Percentiles rank a stretch among this genome's conserved stretches.
These are phyloP conservation scores for Stigmatopora argus DNA, from an alignment of 2,113 vertebrate genomes.

Conservation along the genomic window DNA sequence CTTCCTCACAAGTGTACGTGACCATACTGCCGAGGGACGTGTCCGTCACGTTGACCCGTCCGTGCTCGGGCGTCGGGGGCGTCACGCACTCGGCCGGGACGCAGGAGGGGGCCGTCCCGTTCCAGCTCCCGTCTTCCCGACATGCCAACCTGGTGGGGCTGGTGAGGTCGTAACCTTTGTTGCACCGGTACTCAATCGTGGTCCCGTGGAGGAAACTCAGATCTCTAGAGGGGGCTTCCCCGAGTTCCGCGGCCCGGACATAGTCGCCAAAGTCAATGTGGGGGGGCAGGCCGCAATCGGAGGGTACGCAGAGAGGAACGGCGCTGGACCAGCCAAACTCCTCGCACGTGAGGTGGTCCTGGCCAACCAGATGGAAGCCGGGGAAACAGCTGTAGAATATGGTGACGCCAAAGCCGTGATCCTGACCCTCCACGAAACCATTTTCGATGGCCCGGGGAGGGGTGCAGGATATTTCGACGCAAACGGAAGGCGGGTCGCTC, in stretches of 20 bases:
- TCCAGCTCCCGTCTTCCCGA: slow-evolving; percentile 90
- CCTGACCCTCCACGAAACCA: slow-evolving; percentile 94
- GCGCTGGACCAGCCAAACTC: slow-evolving; percentile 87
- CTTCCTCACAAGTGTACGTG: slow-evolving; percentile 79
- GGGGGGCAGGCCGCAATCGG: slow-evolving; percentile 92
- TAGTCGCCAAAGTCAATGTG: slow-evolving; percentile 96
- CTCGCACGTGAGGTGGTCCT: slow-evolving; percentile 88
- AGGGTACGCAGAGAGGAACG: slow-evolving; percentile 77
- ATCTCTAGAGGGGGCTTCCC: slow-evolving; percentile 33
- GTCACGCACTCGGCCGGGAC: slow-evolving; percentile 79
- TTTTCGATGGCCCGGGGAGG: slow-evolving; percentile 86
- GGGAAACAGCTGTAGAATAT: slow-evolving; percentile 98
- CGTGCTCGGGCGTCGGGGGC: slow-evolving; percentile 74
- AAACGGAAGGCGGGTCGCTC: slow-evolving; percentile 75
- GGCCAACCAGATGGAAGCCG: slow-evolving; percentile 86
- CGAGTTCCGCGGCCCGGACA: slow-evolving; percentile 53
- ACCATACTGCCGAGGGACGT: slow-evolving; percentile 72
- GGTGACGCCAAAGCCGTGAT: slow-evolving; percentile 88
- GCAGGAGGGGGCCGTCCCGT: slow-evolving; percentile 84
- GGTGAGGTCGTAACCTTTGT: slow-evolving; percentile 81
- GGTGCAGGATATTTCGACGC: slow-evolving; percentile 81
- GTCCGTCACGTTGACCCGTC: slow-evolving; percentile 77
- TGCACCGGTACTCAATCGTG: slow-evolving; percentile 78
- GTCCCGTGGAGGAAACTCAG: slow-evolving; percentile 80
- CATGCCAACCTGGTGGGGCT: slow-evolving; percentile 75